Base-by-base conservation (phyloP, 1,140 invertebrate genomes). In the Drosophila trapezifrons region DNA sequence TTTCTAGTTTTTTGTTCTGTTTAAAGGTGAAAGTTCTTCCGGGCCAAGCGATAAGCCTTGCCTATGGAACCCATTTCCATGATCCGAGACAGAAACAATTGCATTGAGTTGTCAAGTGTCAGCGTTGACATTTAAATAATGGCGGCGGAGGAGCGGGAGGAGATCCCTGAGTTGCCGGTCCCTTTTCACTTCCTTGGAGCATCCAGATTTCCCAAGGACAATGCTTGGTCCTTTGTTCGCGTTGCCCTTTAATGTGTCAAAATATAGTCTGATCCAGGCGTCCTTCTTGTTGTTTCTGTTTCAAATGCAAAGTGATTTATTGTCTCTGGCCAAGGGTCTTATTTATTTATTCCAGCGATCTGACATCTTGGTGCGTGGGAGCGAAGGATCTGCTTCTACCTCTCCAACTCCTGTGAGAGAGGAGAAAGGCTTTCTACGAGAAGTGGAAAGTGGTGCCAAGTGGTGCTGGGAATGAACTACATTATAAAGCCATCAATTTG, bases 61-160 rank as follows among this genome's bases (percentile, higher is more conserved):
- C 84, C 76, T 76, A 76, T 32, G 57, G 62, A 57, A 66, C 57
- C 32, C 56, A 49, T 76, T 37, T 32, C 20, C 35, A 40, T 25
- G 49, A 27, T 25, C 17, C 37, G 20, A 32, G 4, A 52, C n/a
- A 32, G 42, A n/a, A 54, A 82, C 78, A 83, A 81, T 75, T 54
- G 80, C 80, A 89, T 90, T 89, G 84, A 89, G 84, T 67, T 89
- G 84, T 89, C 85, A 89, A 89, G 80, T 89, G 84, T 89, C 84
- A 89, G 80, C 85, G 76, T 70, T 89, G 84, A 89, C 84, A 82
- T 74, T 87, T 66, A 69, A 66, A 87, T 67, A 83, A 89, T 69
- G 49, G 45, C 37, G 38, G 18, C 62, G 38, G 32, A 32, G 25
- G 40, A 27, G 37, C 18, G 29, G 29, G 40, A 18, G 43, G 29